These are phyloP conservation scores for Cassiopea xamachana DNA, from an alignment of 30 jellyfish, hydroid and myxozoan species.

Conservation along the genomic window DNA sequence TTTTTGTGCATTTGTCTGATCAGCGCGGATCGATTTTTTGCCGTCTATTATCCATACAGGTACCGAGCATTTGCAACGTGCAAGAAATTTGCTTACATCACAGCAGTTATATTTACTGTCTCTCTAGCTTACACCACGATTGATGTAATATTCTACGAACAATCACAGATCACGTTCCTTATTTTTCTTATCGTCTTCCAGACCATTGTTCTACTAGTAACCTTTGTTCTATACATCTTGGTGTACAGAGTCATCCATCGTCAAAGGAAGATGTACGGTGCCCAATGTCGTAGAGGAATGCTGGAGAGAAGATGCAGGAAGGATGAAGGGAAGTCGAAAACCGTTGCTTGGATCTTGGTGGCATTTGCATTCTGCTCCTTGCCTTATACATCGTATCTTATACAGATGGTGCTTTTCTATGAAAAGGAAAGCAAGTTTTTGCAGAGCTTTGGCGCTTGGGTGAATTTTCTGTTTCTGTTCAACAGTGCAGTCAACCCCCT, in stretches of 20 bases:
- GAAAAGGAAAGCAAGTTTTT: not conserved
- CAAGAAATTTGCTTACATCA: not conserved
- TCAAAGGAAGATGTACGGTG: not conserved
- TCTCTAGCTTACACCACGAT: not conserved
- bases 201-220: not conserved
- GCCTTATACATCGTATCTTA: not conserved
- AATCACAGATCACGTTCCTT: not conserved
- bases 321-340: not conserved
- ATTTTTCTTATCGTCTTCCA: not conserved
- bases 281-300: not conserved
- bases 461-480: not conserved
- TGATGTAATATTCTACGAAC: not conserved
- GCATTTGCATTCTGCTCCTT: constrained; percentile 2
- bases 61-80: constrained; percentile 21
- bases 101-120: not conserved
- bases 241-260: not conserved
- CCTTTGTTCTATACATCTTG: not conserved
- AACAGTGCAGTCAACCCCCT: constrained; percentile 43
- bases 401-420: not conserved
- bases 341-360: not conserved
- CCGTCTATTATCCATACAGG: constrained; percentile 6
- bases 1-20: constrained; percentile 4
- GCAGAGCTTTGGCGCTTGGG: constrained; percentile 19
- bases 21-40: constrained; percentile 8
- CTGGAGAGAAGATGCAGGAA: not conserved